phyloP scores from a whole-genome alignment of 2,113 vertebrate species.

The Phalacrocorax aristotelis region DNA sequence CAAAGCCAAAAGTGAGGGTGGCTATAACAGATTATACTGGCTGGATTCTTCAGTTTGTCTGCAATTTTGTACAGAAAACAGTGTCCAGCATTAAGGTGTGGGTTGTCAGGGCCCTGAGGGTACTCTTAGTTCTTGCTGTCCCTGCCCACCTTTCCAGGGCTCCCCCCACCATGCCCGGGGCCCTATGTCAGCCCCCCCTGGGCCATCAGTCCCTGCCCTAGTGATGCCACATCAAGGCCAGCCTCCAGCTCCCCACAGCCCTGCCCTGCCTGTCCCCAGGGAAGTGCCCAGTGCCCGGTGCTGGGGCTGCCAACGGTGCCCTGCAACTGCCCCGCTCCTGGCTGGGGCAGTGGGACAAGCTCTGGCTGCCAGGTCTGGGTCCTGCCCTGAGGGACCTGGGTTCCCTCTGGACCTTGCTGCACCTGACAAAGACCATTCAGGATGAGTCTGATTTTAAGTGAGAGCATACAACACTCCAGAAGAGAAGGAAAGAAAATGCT shows the following conservation, averaged over 20 bases:
- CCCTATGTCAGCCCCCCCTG: neutral
- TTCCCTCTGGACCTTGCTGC: neutral
- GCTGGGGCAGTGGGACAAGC: neutral
- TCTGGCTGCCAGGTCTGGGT: neutral
- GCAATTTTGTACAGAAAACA: neutral
- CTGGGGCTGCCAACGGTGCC: neutral
- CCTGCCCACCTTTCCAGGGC: neutral
- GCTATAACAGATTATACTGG: neutral
- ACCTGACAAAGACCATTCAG: neutral
- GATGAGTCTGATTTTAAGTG: neutral
- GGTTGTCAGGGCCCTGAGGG: neutral
- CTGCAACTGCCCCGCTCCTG: neutral
- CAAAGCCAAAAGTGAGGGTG: neutral
- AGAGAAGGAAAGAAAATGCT: neutral
- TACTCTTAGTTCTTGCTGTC: neutral
- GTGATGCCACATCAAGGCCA: neutral
- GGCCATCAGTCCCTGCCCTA: neutral
- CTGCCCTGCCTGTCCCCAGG: neutral
- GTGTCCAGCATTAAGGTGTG: neutral
- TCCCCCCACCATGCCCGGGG: neutral
- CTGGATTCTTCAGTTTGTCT: neutral
- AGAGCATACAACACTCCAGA: neutral
- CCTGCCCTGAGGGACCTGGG: neutral
- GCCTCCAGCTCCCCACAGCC: neutral
- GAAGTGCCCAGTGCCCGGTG: fast-evolving